These are phyloP conservation scores for Caretta caretta DNA, from an alignment of 2,113 vertebrate species.

Conservation along the genomic window DNA sequence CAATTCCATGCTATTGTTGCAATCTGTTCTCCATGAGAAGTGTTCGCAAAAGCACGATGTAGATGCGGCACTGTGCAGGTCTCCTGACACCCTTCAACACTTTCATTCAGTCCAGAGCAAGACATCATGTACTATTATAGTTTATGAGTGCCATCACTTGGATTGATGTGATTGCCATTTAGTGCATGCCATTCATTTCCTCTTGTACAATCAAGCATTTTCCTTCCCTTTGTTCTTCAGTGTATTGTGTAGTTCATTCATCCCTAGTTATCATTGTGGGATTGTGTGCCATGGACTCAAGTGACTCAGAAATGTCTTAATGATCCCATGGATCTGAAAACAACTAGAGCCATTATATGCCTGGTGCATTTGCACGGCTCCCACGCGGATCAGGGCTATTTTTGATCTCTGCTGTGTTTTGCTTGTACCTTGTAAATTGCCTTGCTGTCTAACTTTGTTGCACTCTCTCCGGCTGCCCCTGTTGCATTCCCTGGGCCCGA, in stretches of 20 bases:
- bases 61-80: background rate
- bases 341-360: background rate
- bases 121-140: slow-evolving; percentile 27
- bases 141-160: slow-evolving; percentile 41
- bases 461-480: background rate
- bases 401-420: slow-evolving; percentile 39
- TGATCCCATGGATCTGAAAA: slow-evolving; percentile 20
- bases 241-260: slow-evolving; percentile 5
- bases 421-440: background rate
- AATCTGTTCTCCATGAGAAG: background rate
- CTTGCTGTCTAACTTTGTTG: background rate
- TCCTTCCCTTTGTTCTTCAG: slow-evolving; percentile 14
- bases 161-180: slow-evolving; percentile 36
- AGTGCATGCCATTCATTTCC: slow-evolving; percentile 21
- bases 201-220: slow-evolving; percentile 33
- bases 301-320: background rate
- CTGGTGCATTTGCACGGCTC: background rate
- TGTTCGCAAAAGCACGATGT: background rate
- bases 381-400: background rate
- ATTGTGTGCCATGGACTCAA: slow-evolving; percentile 14
- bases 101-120: background rate
- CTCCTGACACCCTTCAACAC: slow-evolving; percentile 12
- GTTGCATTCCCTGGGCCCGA: background rate
- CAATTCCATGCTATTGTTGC: background rate
- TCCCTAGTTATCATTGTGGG: background rate